These are phyloP conservation scores for Uloborus plumipes DNA, from an alignment of 2,888 invertebrate species.

Conservation along the genomic window DNA sequence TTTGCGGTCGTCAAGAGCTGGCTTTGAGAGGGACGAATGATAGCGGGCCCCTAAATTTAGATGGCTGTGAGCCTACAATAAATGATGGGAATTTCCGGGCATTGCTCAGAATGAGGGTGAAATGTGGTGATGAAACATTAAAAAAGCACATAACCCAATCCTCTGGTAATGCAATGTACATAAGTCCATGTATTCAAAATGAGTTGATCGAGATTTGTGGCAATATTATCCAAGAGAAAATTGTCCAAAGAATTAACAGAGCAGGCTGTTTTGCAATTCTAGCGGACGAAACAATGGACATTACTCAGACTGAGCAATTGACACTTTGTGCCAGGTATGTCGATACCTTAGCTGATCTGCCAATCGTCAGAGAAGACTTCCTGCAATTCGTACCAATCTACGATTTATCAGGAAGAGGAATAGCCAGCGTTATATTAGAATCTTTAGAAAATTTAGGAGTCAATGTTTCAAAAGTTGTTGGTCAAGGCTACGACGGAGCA, in stretches of 20 bases:
- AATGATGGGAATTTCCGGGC: not conserved
- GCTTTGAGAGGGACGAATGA: constrained; percentile 5
- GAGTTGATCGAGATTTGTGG: not conserved
- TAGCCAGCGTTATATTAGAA: not conserved
- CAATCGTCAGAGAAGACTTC: constrained; percentile 13
- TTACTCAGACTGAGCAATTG: not conserved
- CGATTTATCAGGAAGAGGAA: constrained; percentile 7
- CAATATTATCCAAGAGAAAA: not conserved
- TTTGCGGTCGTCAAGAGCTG: constrained; percentile 16
- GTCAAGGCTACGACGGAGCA: constrained; percentile 15
- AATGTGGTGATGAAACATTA: not conserved
- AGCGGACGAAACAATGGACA: not conserved
- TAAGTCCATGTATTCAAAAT: not conserved
- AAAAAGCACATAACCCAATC: not conserved
- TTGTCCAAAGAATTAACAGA: not conserved
- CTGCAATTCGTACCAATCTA: constrained; percentile 14
- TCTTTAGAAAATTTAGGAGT: constrained; percentile 1
- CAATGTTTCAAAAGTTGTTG: not conserved
- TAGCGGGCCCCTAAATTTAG: too few species aligned
- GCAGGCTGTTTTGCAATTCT: not conserved
- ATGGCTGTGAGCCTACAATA: not conserved
- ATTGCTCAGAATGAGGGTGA: not conserved
- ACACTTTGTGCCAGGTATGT: not conserved
- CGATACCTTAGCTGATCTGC: too few species aligned
- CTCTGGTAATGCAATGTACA: not conserved